Conservation (phyloP, 2,113 vertebrate species). For the Otolemur garnettii region DNA sequence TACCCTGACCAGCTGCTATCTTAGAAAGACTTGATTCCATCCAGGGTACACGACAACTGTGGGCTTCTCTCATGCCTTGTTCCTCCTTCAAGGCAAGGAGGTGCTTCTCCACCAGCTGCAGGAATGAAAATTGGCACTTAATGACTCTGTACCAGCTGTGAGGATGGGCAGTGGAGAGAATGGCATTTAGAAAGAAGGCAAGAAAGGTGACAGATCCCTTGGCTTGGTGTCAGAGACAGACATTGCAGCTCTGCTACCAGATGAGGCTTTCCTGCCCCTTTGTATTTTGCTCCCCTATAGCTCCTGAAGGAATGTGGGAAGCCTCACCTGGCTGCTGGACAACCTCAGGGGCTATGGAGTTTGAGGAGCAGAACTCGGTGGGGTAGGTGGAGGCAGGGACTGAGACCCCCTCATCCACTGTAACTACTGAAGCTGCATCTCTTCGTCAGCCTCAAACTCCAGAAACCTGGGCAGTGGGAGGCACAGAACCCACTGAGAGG, state of each 20-base stretch:
- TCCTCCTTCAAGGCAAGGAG: neutral
- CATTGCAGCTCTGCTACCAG: neutral
- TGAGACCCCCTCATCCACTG: neutral
- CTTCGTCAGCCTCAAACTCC: constrained; percentile 79
- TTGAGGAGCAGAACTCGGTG: neutral
- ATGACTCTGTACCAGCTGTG: neutral
- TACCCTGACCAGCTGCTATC: rapidly evolving
- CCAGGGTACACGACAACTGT: rapidly evolving
- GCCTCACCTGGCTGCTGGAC: constrained; percentile 32
- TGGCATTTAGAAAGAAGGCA: neutral
- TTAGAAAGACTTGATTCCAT: rapidly evolving
- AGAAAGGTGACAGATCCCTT: neutral
- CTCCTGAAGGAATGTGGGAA: neutral
- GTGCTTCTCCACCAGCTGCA: neutral
- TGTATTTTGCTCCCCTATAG: neutral
- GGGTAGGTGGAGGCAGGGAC: neutral
- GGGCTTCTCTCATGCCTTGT: rapidly evolving
- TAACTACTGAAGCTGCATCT: constrained; percentile 47
- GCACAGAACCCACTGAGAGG: neutral
- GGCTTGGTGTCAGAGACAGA: neutral
- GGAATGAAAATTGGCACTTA: neutral
- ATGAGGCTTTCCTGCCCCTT: neutral
- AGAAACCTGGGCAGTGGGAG: constrained; percentile 77
- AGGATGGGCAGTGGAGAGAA: neutral
- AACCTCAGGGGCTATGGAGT: neutral